Evolutionary conservation across 92 coral and sea anemone species (phyloP), one percentile per base, ranked within the genome.

Genomic region (Parazoanthus swiftii): DNA sequence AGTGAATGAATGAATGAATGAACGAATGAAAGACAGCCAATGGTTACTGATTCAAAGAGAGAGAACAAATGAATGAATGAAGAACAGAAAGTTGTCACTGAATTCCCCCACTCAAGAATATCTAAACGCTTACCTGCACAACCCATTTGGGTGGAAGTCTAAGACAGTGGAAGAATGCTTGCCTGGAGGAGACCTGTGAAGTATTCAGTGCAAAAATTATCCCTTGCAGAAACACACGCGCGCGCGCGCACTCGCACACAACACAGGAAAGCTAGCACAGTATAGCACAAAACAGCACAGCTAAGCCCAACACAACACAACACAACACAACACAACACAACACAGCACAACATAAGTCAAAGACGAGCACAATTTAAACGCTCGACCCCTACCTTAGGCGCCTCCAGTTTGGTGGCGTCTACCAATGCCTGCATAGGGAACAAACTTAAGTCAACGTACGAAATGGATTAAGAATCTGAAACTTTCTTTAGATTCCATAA

Each of bases 111-210:
- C 21, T 14, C 18, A 26, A 15, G 1, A 3, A 43, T 2, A 0
- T 50, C 85, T 51, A 33, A 3, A 25, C 1, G 37, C 79, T 44
- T 72, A 96, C 99, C 97, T 97, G 94, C 25, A 97, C 82, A 33
- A 74, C 89, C 99, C 99, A 97, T 50, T 74, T 90, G 25, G 99
- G 93, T 46, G 96, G 97, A 66, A 92, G 91, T 3, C 93, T 90
- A 20, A 94, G 79, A 80, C 97, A 92, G 93, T 97, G 92, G 88
- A 97, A 95, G 88, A 97, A 74, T 50, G 82, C 76, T 63, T 91
- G 98, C 54, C 95, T 91, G 15, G 75, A 85, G 54, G 88, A 88
- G 23, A 91, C 93, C 99, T 97, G 76, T 3, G 86, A 58, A 73
- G 59, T 7, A 9, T 46, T 46, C 16, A 73, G 11, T 6, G 38